A percentile compares a stretch with the other conserved stretches of the same genome.
Conservation (phyloP, 2,113 vertebrate genomes). For the Sinocyclocheilus grahami region DNA sequence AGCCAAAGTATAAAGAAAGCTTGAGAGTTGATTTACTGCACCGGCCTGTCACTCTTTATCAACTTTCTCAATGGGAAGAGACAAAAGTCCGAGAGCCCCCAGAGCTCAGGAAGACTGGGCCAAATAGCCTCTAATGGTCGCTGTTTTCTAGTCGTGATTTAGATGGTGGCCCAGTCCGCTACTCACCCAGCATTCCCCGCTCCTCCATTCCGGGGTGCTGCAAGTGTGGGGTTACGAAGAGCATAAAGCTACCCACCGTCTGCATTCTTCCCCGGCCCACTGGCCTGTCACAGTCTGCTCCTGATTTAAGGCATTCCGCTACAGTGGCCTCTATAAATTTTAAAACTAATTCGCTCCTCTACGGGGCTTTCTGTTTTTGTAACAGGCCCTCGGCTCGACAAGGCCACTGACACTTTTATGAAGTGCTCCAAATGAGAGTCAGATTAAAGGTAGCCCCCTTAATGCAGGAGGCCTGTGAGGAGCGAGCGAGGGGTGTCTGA, state of each 20-base stretch:
- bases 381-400: conserved; percentile 87
- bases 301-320: conserved; percentile 91
- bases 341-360: conserved; percentile 90
- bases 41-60: conserved; percentile 88
- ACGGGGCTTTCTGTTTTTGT: conserved; percentile 89
- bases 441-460: conserved; percentile 85
- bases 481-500: conserved; percentile 63
- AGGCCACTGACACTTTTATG: conserved; percentile 93
- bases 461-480: conserved; percentile 29
- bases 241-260: conserved; percentile 82
- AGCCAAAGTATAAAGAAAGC: conserved; percentile 81
- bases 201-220: conserved; percentile 79
- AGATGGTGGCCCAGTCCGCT: conserved; percentile 82
- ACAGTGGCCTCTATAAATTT: conserved; percentile 90
- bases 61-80: conserved; percentile 89
- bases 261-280: conserved; percentile 74
- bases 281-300: conserved; percentile 86
- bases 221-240: conserved; percentile 85
- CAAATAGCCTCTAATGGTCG: conserved; percentile 90
- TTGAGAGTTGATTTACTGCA: conserved; percentile 90
- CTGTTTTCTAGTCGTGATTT: conserved; percentile 94
- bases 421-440: conserved; percentile 97
- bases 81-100: conserved; percentile 89
- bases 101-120: conserved; percentile 83
- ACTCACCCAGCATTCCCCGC: conserved; percentile 65